Evolutionary conservation across 2,888 invertebrate species (phyloP).

Genomic region (Papilio demoleus): DNA sequence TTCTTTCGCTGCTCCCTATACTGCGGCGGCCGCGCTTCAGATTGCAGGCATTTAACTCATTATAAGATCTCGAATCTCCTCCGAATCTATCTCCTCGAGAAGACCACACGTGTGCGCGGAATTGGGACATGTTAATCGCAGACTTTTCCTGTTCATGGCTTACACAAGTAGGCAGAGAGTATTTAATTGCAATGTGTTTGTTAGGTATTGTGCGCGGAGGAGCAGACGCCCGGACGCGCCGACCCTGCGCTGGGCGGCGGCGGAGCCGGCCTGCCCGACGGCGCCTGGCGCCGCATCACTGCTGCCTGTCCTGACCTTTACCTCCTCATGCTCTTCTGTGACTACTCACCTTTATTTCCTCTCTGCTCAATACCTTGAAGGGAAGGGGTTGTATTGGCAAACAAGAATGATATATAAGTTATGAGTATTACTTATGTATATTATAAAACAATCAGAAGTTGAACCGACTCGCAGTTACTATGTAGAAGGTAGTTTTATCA

Average conservation of each 20-base stretch:
- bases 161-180: neutral
- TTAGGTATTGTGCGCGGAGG: constrained; percentile 71
- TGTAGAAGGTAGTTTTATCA: too few relatives aligned
- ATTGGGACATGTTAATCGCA: neutral
- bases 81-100: neutral
- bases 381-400: too few relatives aligned
- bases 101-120: neutral
- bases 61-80: neutral
- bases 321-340: constrained; percentile 68
- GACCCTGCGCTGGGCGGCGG: constrained; percentile 48
- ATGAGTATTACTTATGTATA: too few relatives aligned
- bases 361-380: too few relatives aligned
- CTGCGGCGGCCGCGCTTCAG: constrained; percentile 67
- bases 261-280: constrained; percentile 56
- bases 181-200: neutral
- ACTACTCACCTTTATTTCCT: constrained; percentile 46
- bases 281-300: constrained; percentile 66
- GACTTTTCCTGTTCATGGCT: neutral
- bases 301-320: constrained; percentile 70
- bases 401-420: too few relatives aligned
- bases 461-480: too few relatives aligned
- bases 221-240: constrained; percentile 54
- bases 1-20: constrained; percentile 64
- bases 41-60: constrained; percentile 63
- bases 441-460: too few relatives aligned